Evolutionary conservation across 2,888 invertebrate genomes (phyloP).

Genomic region (Laspeyria flexula): DNA sequence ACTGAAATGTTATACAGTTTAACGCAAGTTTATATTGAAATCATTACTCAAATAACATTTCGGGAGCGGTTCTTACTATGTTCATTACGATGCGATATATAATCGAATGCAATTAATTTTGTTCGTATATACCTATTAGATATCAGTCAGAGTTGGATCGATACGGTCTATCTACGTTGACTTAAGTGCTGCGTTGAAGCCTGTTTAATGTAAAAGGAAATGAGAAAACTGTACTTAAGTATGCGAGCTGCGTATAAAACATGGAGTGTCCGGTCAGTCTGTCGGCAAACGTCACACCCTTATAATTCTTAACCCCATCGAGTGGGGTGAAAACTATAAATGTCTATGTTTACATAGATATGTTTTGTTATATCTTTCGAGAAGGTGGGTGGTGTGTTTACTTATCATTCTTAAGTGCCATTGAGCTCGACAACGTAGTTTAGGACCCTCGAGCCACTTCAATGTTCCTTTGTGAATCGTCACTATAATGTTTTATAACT

Average conservation of each 20-base stretch:
- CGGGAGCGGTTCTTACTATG: neutral
- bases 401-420: slow-evolving; percentile 67
- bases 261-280: slow-evolving; percentile 21
- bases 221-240: slow-evolving; percentile 48
- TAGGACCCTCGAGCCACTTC: slow-evolving; percentile 64
- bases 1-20: slow-evolving; percentile 34
- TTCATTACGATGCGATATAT: neutral
- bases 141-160: slow-evolving; percentile 12
- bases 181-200: slow-evolving; percentile 15
- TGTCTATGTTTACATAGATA: slow-evolving; percentile 54
- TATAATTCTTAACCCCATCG: slow-evolving; percentile 32
- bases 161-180: slow-evolving; percentile 4
- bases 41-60: slow-evolving; percentile 1
- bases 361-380: slow-evolving; percentile 51
- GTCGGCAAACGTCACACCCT: slow-evolving; percentile 23
- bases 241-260: slow-evolving; percentile 23
- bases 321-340: slow-evolving; percentile 46
- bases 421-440: slow-evolving; percentile 66
- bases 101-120: neutral
- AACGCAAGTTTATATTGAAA: slow-evolving; percentile 19
- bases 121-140: neutral
- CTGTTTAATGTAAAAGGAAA: slow-evolving; percentile 50
- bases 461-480: slow-evolving; percentile 65
- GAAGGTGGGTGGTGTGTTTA: slow-evolving; percentile 58
- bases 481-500: slow-evolving; percentile 60